A percentile compares a stretch with the other conserved stretches of the same genome.
phyloP scores from a whole-genome alignment of 2,888 invertebrate genomes.

The Hybos culiciformis region DNA sequence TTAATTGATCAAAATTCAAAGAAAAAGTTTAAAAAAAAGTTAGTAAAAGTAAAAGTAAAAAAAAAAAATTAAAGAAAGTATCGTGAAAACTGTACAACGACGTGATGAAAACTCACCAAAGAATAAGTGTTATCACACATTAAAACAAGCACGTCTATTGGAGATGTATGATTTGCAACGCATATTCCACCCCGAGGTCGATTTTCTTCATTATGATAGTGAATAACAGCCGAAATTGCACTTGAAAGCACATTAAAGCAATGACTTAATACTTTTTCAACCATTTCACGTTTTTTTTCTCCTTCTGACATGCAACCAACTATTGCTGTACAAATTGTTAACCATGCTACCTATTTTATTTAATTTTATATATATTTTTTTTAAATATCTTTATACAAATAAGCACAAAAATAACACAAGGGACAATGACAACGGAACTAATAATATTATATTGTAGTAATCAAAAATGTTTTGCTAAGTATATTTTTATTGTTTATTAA shows the following conservation, averaged over 20 bases:
- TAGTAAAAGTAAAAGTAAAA: constrained; percentile 10
- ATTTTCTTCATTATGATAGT: constrained; percentile 76
- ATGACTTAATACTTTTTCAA: constrained; percentile 68
- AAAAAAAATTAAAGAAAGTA: neutral
- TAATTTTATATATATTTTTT: constrained; percentile 20
- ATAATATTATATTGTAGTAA: neutral
- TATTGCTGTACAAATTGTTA: constrained; percentile 72
- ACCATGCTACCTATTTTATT: constrained; percentile 64
- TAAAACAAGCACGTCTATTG: constrained; percentile 91
- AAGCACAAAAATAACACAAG: constrained; percentile 9
- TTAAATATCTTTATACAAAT: constrained; percentile 13
- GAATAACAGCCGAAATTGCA: constrained; percentile 78
- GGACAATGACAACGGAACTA: constrained; percentile 4
- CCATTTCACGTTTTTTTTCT: constrained; percentile 61
- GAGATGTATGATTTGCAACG: constrained; percentile 98
- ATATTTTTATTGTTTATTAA: too few relatives aligned
- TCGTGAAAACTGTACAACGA: too few relatives aligned
- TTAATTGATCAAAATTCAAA: too few relatives aligned
- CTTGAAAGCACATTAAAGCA: constrained; percentile 88
- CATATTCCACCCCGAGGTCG: constrained; percentile 75
- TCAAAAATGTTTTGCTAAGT: too few relatives aligned
- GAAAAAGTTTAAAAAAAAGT: constrained; percentile 1
- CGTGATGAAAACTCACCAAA: constrained; percentile 56
- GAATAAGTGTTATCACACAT: constrained; percentile 97
- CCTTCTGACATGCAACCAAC: constrained; percentile 72